Conservation (phyloP, 2,113 vertebrate genomes). For the Campylomormyrus numenius region DNA sequence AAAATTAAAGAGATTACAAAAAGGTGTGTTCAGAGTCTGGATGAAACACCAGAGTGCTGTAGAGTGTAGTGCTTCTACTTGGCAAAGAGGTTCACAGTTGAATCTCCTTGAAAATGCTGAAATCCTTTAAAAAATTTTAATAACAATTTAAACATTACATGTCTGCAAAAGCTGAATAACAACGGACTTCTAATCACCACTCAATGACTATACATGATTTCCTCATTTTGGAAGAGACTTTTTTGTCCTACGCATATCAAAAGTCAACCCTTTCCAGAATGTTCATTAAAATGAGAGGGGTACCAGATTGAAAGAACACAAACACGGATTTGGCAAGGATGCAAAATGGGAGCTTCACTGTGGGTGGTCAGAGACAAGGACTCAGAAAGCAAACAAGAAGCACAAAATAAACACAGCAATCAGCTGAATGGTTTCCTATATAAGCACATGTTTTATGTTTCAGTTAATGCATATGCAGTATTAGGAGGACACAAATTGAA, state of each 20-base stretch:
- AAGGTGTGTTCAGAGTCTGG: not conserved
- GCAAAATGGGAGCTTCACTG: not conserved
- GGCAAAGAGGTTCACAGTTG: not conserved
- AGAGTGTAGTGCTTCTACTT: not conserved
- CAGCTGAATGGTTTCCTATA: not conserved
- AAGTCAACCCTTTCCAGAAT: not conserved
- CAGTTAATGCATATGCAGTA: not conserved
- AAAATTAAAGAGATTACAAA: constrained; percentile 32
- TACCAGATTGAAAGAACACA: not conserved
- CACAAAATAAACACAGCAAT: not conserved
- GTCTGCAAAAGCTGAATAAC: not conserved
- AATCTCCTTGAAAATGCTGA: not conserved
- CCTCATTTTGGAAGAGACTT: not conserved
- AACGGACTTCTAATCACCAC: not conserved
- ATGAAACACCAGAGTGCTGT: not conserved
- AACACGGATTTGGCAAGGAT: not conserved
- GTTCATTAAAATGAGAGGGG: not conserved
- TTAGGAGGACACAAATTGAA: not conserved
- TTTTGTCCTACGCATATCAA: not conserved
- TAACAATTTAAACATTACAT: not conserved
- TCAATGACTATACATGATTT: not conserved
- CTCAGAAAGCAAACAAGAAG: not conserved
- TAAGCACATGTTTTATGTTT: not conserved
- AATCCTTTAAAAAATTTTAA: not conserved
- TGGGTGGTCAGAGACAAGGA: not conserved